Base-by-base conservation (phyloP, 2,888 invertebrate genomes). In the Terebella lapidaria region DNA sequence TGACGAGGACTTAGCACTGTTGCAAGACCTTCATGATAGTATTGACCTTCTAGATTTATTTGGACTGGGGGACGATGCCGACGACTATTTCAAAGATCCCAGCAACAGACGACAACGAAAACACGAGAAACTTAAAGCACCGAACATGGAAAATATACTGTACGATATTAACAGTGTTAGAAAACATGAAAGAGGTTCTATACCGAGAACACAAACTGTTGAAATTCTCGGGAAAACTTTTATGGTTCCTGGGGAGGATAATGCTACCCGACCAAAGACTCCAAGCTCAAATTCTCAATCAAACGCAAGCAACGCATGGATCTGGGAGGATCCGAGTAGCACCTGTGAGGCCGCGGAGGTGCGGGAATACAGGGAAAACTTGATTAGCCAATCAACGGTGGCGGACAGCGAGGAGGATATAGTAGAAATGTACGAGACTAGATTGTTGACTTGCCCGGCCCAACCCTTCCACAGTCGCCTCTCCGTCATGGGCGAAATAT, bases 401-500 rank as follows among this genome's bases (percentile, higher is more conserved):
- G 46, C 45, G 15, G 28, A 46, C 26, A 45, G 28, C 18, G 54
- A 45, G 10, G 47, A 25, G 26, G 27, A 54, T 18, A 46, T 47
- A 2, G 22, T 30, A 5, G 46, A 30, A 29, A 22, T 45, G 49
- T 45, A 22, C 15, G 46, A 46, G 22, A 45, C 46, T 22, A 30
- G 61, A 24, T 42, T 68, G 35, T 82, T 94, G 59, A 85, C 88
- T 53, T 93, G 94, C 71, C 87, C 87, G 56, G 89, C 90, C 1
- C 91, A 90, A 59, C 88, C 90, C 20, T 92, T 90, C 79, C 80
- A 89, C 62, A 88, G 89, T 78, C 85, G 89, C 72, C 84, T 91
- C 77, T 88, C 89, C 20, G 83, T 91, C 66, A 86, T 88, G 63
- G 91, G 92, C 0, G 91, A 92, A 84, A 88, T 91, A 82, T 87